Evolutionary conservation across 1,140 invertebrate species (phyloP).

Genomic region (Trichonephila clavata): DNA sequence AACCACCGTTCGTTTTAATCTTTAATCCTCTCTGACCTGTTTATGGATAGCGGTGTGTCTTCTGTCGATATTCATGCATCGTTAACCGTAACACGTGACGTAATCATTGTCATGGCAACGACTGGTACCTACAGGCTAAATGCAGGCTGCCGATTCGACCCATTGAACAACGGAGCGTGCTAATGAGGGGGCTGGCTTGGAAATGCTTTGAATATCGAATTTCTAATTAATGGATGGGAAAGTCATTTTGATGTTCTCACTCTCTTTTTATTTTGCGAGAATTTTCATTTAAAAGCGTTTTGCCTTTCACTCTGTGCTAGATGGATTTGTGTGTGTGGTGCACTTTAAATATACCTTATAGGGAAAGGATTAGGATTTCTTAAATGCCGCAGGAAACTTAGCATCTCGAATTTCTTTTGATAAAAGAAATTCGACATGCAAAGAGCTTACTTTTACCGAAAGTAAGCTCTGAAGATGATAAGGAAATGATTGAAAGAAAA

Average conservation of each 20-base stretch:
- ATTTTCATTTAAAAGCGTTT: too few relatives aligned
- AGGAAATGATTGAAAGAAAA: too few relatives aligned
- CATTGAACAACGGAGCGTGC: slow-evolving; percentile 36
- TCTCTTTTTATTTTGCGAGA: not conserved
- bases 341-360: too few relatives aligned
- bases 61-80: slow-evolving; percentile 68
- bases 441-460: too few relatives aligned
- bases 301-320: too few relatives aligned
- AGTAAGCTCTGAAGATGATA: too few relatives aligned
- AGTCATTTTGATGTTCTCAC: not conserved
- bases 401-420: too few relatives aligned
- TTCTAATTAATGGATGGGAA: slow-evolving; percentile 55
- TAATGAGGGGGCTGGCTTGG: slow-evolving; percentile 42
- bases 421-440: too few relatives aligned
- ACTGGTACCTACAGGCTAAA: slow-evolving; percentile 55
- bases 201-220: slow-evolving; percentile 40
- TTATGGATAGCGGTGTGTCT: slow-evolving; percentile 56
- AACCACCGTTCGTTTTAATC: slow-evolving; percentile 40
- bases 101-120: slow-evolving; percentile 68
- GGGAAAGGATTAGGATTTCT: too few relatives aligned
- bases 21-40: slow-evolving; percentile 60
- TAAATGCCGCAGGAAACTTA: too few relatives aligned
- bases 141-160: slow-evolving; percentile 40
- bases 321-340: too few relatives aligned
- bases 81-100: slow-evolving; percentile 70